A percentile compares a stretch with the other conserved stretches of the same genome.
Evolutionary conservation across 2,888 invertebrate genomes (phyloP).

Genomic region (Desoria tigrina): DNA sequence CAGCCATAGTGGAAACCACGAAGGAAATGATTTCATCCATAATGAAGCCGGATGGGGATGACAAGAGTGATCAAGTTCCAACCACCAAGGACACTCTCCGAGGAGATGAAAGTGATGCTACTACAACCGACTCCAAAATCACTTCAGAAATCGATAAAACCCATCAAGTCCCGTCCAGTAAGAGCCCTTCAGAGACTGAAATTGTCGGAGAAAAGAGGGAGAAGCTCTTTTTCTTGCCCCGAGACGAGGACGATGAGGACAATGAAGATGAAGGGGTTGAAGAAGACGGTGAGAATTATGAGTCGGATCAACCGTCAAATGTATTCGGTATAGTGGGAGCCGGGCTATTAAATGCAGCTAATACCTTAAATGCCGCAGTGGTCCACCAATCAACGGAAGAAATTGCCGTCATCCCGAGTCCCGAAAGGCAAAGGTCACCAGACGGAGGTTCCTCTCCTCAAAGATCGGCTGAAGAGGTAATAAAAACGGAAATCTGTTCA

Average conservation of each 20-base stretch:
- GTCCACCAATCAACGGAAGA: slow-evolving; percentile 48
- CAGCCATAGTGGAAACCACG: slow-evolving; percentile 20
- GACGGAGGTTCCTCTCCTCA: not conserved
- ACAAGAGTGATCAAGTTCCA: slow-evolving; percentile 11
- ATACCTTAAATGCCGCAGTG: slow-evolving; percentile 47
- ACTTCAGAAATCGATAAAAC: slow-evolving; percentile 27
- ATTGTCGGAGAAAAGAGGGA: slow-evolving; percentile 18
- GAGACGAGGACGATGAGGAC: slow-evolving; percentile 38
- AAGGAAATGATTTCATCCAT: too few species aligned
- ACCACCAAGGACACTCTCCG: too few species aligned
- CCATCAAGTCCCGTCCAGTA: too few species aligned
- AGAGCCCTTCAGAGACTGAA: slow-evolving; percentile 5
- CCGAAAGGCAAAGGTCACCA: not conserved
- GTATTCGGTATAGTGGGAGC: slow-evolving; percentile 43
- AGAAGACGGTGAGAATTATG: not conserved
- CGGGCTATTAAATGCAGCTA: slow-evolving; percentile 48
- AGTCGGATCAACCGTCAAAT: too few species aligned
- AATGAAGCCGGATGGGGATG: not conserved
- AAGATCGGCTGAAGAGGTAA: not conserved
- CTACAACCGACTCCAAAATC: slow-evolving; percentile 3
- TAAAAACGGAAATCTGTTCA: too few species aligned
- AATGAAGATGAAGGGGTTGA: slow-evolving; percentile 20
- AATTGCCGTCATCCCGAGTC: slow-evolving; percentile 35
- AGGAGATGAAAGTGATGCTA: slow-evolving; percentile 18
- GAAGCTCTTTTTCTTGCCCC: slow-evolving; percentile 43